Conservation (phyloP, 2,888 invertebrate species). For the Drosophila macrospina region DNA sequence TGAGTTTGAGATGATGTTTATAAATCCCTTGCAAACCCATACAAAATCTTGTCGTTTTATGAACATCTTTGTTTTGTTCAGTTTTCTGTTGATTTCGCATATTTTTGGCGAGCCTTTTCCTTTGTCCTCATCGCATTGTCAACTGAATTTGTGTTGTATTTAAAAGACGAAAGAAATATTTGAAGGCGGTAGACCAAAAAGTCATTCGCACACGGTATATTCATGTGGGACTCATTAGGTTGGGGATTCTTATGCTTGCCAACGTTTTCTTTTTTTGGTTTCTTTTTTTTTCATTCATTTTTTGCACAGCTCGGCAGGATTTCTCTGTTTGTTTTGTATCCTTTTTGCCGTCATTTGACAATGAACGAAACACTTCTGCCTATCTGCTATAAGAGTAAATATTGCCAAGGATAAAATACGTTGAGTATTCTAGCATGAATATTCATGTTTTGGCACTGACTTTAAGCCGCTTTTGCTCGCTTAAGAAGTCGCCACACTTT, state of each 20-base stretch:
- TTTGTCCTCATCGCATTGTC: slow-evolving; percentile 10
- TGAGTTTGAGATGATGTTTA: slow-evolving; percentile 1
- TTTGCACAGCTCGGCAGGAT: slow-evolving; percentile 49
- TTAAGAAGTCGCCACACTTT: slow-evolving; percentile 23
- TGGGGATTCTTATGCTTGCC: slow-evolving; percentile 26
- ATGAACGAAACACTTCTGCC: slow-evolving; percentile 57
- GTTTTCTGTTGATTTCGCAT: slow-evolving; percentile 36
- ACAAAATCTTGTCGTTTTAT: neutral
- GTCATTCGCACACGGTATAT: slow-evolving; percentile 62
- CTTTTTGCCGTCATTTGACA: slow-evolving; percentile 49
- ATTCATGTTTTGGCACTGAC: slow-evolving; percentile 57
- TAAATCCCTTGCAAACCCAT: neutral
- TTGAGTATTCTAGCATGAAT: slow-evolving; percentile 53
- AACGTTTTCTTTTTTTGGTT: slow-evolving; percentile 1
- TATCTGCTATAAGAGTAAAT: slow-evolving; percentile 30
- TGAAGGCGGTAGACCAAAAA: slow-evolving; percentile 62
- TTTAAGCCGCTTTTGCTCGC: slow-evolving; percentile 33
- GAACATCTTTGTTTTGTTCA: slow-evolving; percentile 11
- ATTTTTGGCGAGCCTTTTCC: slow-evolving; percentile 25
- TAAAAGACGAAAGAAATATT: slow-evolving; percentile 22
- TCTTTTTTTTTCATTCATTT: slow-evolving; percentile 1
- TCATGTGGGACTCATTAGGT: slow-evolving; percentile 70
- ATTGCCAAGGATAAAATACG: slow-evolving; percentile 49
- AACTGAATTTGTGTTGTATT: slow-evolving; percentile 24
- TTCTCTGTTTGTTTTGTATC: slow-evolving; percentile 48